A percentile compares a stretch with the other conserved stretches of the same genome.
Conservation (phyloP, 1,140 invertebrate genomes). For the Bombus soroeensis region DNA sequence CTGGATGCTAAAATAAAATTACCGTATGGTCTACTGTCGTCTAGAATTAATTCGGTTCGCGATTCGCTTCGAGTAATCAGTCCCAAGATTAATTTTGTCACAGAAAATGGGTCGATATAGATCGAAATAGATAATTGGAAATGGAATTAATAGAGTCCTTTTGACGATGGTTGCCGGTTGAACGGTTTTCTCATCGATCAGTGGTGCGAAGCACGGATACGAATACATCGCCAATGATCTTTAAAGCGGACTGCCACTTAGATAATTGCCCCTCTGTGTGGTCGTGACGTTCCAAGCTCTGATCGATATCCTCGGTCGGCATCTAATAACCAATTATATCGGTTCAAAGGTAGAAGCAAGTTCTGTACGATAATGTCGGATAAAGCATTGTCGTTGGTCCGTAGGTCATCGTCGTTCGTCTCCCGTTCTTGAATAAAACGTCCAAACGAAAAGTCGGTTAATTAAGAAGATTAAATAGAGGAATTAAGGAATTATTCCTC, state of each 20-base stretch:
- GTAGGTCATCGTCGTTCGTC: too few species aligned
- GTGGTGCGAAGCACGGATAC: background rate
- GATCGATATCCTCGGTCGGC: slow-evolving; percentile 40
- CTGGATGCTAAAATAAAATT: too few species aligned
- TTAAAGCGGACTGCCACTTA: slow-evolving; percentile 51
- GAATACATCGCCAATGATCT: slow-evolving; percentile 36
- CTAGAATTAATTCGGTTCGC: too few species aligned
- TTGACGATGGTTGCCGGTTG: slow-evolving; percentile 11
- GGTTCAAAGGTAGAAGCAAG: slow-evolving; percentile 12
- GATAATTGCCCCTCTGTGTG: slow-evolving; percentile 49
- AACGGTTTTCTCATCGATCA: slow-evolving; percentile 21
- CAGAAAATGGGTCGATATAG: too few species aligned
- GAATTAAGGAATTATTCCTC: background rate
- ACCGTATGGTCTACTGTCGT: too few species aligned
- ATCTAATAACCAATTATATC: slow-evolving; percentile 59
- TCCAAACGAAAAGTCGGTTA: slow-evolving; percentile 6
- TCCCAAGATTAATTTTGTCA: background rate
- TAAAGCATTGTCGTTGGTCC: background rate
- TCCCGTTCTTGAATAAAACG: background rate
- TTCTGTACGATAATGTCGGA: slow-evolving; percentile 23
- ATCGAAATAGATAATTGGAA: slow-evolving; percentile 15
- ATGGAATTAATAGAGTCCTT: slow-evolving; percentile 41
- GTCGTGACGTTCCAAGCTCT: slow-evolving; percentile 10
- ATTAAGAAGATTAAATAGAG: slow-evolving; percentile 35
- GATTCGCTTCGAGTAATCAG: background rate